These are phyloP conservation scores for Blastomussa wellsi DNA, from an alignment of 92 coral and sea anemone genomes.

Conservation along the genomic window DNA sequence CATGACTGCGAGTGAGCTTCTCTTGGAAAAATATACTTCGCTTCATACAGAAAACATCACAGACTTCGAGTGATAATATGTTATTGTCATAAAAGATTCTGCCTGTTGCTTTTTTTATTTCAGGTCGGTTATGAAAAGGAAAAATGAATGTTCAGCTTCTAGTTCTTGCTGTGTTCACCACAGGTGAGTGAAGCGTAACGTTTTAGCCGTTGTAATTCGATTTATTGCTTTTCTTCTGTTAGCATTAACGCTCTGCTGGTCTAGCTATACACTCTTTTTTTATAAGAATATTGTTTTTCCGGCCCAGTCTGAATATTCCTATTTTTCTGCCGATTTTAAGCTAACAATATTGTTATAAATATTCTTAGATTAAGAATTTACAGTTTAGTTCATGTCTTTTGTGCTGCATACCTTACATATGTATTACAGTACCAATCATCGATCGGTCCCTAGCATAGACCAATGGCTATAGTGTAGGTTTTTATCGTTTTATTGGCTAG, in stretches of 20 bases:
- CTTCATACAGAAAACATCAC: background rate
- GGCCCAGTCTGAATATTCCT: too few relatives aligned
- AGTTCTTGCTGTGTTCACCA: background rate
- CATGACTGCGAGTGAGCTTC: background rate
- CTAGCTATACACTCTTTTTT: too few relatives aligned
- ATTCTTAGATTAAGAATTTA: too few relatives aligned
- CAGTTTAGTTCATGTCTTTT: too few relatives aligned
- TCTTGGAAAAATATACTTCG: background rate
- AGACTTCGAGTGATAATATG: background rate
- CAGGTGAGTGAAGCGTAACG: constrained; percentile 3
- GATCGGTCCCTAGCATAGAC: too few relatives aligned
- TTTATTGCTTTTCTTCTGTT: background rate
- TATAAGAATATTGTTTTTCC: too few relatives aligned
- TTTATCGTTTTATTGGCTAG: too few relatives aligned
- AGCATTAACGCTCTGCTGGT: background rate
- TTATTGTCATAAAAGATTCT: background rate
- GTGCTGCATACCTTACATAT: too few relatives aligned
- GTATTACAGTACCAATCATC: too few relatives aligned
- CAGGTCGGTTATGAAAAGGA: background rate
- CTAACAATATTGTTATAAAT: too few relatives aligned
- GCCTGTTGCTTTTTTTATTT: background rate
- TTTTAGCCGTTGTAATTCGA: background rate
- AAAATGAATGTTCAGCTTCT: constrained; percentile 5
- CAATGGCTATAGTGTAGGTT: too few relatives aligned
- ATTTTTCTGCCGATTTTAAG: too few relatives aligned